A percentile compares a stretch with the other conserved stretches of the same genome.
Conservation (phyloP, 2,113 vertebrate species). For the Nettapus auritus region DNA sequence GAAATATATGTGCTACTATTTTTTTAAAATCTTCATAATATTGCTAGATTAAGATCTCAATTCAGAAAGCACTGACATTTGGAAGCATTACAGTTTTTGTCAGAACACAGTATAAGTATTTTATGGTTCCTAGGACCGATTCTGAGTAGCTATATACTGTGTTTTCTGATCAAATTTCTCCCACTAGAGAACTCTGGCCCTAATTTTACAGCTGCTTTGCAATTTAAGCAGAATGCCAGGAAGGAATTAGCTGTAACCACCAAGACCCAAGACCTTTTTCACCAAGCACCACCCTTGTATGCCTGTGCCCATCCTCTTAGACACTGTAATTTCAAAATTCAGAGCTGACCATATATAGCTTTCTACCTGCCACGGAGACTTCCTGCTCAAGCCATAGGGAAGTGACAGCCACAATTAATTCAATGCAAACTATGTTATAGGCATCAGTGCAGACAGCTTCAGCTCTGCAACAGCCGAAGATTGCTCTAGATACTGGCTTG, state of each 20-base stretch:
- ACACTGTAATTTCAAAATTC: not conserved
- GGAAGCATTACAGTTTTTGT: not conserved
- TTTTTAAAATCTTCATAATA: constrained; percentile 1
- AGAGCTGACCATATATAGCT: not conserved
- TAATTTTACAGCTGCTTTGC: constrained; percentile 1
- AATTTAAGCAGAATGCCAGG: not conserved
- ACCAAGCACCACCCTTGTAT: not conserved
- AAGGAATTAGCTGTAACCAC: not conserved
- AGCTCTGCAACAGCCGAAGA: not conserved
- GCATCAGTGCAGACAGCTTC: not conserved
- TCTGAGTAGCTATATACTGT: not conserved
- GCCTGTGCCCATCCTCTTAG: not conserved
- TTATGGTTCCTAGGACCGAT: not conserved
- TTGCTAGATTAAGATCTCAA: not conserved
- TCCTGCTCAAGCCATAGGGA: not conserved
- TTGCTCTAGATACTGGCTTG: not conserved
- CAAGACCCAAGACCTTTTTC: not conserved
- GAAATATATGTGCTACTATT: not conserved
- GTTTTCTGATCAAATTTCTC: not conserved
- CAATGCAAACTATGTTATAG: not conserved
- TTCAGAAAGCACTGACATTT: constrained; percentile 3
- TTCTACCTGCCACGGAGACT: not conserved
- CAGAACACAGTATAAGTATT: not conserved
- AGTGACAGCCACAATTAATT: not conserved
- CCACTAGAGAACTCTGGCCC: not conserved